A percentile compares a stretch with the other conserved stretches of the same genome.
Conservation (phyloP, 2,888 invertebrate genomes). For the Callimorpha dominula region DNA sequence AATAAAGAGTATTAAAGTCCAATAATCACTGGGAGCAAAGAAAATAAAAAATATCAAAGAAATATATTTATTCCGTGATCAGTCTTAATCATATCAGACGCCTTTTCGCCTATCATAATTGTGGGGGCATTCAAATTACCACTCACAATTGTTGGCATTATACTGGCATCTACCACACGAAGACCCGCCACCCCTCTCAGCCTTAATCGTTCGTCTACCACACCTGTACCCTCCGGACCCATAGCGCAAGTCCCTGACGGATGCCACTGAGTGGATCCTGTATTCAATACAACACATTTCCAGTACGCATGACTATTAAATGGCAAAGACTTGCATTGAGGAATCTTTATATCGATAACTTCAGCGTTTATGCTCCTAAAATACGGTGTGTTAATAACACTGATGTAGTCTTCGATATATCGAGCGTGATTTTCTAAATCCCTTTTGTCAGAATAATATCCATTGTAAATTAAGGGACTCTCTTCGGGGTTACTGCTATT, state of each 20-base stretch:
- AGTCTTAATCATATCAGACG: slow-evolving; percentile 44
- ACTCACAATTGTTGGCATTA: slow-evolving; percentile 87
- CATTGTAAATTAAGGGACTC: slow-evolving; percentile 52
- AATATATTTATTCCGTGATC: slow-evolving; percentile 22
- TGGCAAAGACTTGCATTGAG: slow-evolving; percentile 49
- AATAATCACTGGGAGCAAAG: background rate
- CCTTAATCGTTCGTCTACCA: slow-evolving; percentile 59
- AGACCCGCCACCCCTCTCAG: slow-evolving; percentile 85
- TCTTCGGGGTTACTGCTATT: slow-evolving; percentile 59
- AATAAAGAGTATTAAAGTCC: too few species aligned
- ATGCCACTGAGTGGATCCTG: slow-evolving; percentile 61
- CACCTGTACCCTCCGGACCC: slow-evolving; percentile 52
- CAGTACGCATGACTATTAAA: slow-evolving; percentile 66
- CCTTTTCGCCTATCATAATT: slow-evolving; percentile 88
- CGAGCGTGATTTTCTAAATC: slow-evolving; percentile 54
- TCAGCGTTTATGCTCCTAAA: slow-evolving; percentile 51
- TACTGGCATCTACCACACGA: slow-evolving; percentile 88
- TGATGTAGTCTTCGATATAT: slow-evolving; percentile 51
- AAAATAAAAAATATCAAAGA: background rate
- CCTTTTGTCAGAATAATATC: slow-evolving; percentile 56
- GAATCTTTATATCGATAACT: slow-evolving; percentile 48
- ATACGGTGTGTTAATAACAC: slow-evolving; percentile 53
- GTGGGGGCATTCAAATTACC: slow-evolving; percentile 87
- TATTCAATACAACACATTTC: slow-evolving; percentile 65
- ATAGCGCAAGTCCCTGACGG: slow-evolving; percentile 59